Evolutionary conservation across 2,797 vertebrate species (phyloP).

Genomic region (Microctenopoma lineatum): DNA sequence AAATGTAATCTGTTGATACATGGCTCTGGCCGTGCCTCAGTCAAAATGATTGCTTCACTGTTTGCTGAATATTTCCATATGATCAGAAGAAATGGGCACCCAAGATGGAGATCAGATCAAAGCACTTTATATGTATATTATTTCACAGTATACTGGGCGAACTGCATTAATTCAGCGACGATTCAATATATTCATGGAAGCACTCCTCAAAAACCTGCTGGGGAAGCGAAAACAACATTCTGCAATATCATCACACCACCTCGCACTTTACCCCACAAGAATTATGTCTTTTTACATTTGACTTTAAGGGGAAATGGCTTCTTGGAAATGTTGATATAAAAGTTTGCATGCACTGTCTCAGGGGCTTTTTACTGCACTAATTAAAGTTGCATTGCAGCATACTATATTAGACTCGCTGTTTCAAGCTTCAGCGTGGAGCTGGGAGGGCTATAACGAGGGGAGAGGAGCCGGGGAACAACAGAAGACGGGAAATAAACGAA

Average conservation of each 20-base stretch:
- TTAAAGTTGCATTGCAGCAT: constrained; percentile 61
- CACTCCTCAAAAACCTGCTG: constrained; percentile 30
- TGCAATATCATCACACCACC: constrained; percentile 54
- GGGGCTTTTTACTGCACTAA: constrained; percentile 55
- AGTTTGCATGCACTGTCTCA: constrained; percentile 53
- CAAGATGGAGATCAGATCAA: constrained; percentile 14
- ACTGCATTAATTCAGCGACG: constrained; percentile 34
- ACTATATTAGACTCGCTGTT: constrained; percentile 40
- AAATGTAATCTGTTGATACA: constrained; percentile 23
- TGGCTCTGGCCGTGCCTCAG: constrained; percentile 9
- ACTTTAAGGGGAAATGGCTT: constrained; percentile 53
- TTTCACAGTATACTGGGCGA: constrained; percentile 22
- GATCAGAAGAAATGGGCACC: constrained; percentile 5
- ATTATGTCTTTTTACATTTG: constrained; percentile 49
- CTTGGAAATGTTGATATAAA: constrained; percentile 60
- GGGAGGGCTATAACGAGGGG: constrained; percentile 29
- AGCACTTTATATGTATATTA: constrained; percentile 22
- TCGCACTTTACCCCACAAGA: constrained; percentile 62
- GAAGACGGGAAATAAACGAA: constrained; percentile 35
- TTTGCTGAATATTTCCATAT: constrained; percentile 16
- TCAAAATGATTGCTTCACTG: constrained; percentile 9
- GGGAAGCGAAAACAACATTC: constrained; percentile 36
- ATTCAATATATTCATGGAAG: constrained; percentile 24
- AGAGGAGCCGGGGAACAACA: constrained; percentile 21
- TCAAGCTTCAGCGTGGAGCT: constrained; percentile 43